Conservation (phyloP, 2,888 invertebrate species). For the Tetanocera ferruginea region DNA sequence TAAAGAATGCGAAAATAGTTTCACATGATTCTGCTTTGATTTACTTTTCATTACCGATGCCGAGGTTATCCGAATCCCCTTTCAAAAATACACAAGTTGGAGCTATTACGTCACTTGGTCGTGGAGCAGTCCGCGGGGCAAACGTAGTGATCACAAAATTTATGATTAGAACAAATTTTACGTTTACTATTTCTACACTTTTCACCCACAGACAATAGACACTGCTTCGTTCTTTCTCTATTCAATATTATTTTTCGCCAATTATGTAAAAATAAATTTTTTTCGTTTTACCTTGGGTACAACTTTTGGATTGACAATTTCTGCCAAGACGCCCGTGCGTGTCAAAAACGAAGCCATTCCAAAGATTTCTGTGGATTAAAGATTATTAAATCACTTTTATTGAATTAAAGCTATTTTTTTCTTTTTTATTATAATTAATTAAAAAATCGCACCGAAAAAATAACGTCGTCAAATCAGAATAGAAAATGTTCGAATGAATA, state of each 20-base stretch:
- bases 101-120: constrained; percentile 27
- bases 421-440: constrained; percentile 34
- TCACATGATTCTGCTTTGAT: constrained; percentile 18
- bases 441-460: constrained; percentile 42
- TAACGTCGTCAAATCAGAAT: constrained; percentile 43
- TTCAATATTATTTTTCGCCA: constrained; percentile 44
- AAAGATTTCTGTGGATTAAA: constrained; percentile 34
- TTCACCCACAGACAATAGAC: neutral
- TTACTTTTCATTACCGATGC: constrained; percentile 46
- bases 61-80: constrained; percentile 4
- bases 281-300: constrained; percentile 77
- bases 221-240: constrained; percentile 46
- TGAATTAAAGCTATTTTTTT: constrained; percentile 4
- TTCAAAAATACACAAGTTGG: neutral
- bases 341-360: constrained; percentile 84
- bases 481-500: constrained; percentile 42
- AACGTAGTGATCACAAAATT: neutral
- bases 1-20: neutral
- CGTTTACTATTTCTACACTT: neutral
- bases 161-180: neutral
- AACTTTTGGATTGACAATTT: constrained; percentile 78
- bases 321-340: constrained; percentile 79
- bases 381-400: neutral
- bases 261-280: constrained; percentile 60
- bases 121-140: neutral